Evolutionary conservation across 2,113 vertebrate species (phyloP).

Genomic region (Xerus inauris): DNA sequence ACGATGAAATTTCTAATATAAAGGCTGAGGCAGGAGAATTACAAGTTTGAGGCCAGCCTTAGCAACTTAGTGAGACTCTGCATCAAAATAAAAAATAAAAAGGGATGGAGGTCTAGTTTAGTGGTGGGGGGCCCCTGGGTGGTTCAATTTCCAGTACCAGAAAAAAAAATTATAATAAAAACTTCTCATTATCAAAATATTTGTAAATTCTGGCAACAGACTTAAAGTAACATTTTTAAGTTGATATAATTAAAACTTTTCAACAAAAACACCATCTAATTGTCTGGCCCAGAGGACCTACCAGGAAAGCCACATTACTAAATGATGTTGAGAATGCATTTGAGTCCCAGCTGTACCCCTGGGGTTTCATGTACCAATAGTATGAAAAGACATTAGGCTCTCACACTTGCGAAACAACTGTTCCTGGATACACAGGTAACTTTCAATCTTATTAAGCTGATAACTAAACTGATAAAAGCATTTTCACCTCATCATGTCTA

Average conservation of each 20-base stretch:
- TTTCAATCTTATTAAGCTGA: conserved; percentile 20
- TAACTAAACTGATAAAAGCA: conserved; percentile 13
- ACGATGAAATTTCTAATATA: conserved; percentile 23
- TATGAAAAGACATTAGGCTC: not conserved
- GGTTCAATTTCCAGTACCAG: no score
- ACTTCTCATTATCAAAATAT: conserved; percentile 39
- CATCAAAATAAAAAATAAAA: no score
- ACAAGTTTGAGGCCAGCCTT: no score
- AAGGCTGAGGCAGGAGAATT: no score
- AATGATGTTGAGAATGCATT: not conserved
- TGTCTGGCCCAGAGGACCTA: not conserved
- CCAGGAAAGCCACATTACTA: not conserved
- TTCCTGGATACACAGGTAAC: not conserved
- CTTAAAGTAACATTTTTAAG: conserved; percentile 23
- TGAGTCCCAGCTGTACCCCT: not conserved
- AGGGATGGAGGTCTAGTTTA: no score
- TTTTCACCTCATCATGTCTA: not conserved
- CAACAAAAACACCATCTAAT: not conserved
- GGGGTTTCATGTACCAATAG: not conserved
- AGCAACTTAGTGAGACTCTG: no score
- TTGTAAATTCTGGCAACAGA: conserved; percentile 40
- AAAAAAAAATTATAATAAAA: not conserved
- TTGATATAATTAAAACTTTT: conserved; percentile 26
- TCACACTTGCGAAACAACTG: not conserved
- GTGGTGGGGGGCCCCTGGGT: no score